These are phyloP conservation scores for Danio kyathit DNA, from an alignment of 2,797 vertebrate genomes.

Conservation along the genomic window DNA sequence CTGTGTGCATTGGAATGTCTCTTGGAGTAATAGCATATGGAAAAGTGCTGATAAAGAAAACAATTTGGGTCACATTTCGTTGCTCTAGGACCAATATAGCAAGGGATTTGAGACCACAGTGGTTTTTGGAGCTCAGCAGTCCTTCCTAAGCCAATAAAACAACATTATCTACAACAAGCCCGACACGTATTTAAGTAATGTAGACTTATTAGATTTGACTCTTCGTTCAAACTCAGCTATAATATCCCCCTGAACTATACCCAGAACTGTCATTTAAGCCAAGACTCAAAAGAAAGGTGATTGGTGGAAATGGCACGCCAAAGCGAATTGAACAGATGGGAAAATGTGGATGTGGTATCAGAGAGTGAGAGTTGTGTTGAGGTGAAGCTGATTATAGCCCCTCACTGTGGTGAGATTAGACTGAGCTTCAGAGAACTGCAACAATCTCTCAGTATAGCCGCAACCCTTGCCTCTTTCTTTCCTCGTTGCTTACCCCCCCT, in stretches of 20 bases:
- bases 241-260: constrained; percentile 39
- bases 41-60: constrained; percentile 51
- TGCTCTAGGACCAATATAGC: constrained; percentile 35
- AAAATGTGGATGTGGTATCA: constrained; percentile 38
- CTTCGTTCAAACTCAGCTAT: constrained; percentile 45
- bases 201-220: constrained; percentile 58
- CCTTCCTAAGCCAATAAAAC: constrained; percentile 46
- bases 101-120: constrained; percentile 45
- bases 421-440: constrained; percentile 21
- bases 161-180: constrained; percentile 48
- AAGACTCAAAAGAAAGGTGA: constrained; percentile 53
- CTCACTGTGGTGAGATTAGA: constrained; percentile 46
- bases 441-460: constrained; percentile 7
- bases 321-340: constrained; percentile 41
- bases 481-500: not conserved
- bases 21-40: constrained; percentile 27
- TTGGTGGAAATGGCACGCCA: constrained; percentile 51
- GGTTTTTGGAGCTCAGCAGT: constrained; percentile 45
- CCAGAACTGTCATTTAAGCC: constrained; percentile 48
- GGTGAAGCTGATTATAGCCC: constrained; percentile 40
- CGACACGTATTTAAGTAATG: constrained; percentile 48
- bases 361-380: constrained; percentile 21
- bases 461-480: not conserved
- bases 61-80: constrained; percentile 36
- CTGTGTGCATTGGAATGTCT: constrained; percentile 40